Percentiles rank a stretch among this genome's conserved stretches.
These are phyloP conservation scores for Ecliptopera silaceata DNA, from an alignment of 2,888 invertebrate species.

Conservation along the genomic window DNA sequence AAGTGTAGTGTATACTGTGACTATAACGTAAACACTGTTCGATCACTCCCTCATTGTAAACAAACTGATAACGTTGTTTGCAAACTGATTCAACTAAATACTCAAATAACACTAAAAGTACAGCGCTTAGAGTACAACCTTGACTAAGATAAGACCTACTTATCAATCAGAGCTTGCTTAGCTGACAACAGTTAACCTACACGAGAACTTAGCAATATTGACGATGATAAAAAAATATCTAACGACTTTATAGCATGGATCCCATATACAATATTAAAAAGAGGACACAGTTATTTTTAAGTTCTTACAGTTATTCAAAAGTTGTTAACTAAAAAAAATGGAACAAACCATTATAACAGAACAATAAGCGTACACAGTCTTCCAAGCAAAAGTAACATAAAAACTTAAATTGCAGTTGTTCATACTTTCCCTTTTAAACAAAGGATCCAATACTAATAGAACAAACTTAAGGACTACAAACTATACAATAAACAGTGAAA, in stretches of 20 bases:
- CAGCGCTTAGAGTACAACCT: slow-evolving; percentile 7
- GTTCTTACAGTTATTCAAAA: too few species aligned
- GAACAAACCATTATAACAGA: too few species aligned
- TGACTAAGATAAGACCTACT: slow-evolving; percentile 11
- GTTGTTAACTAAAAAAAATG: too few species aligned
- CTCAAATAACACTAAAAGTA: slow-evolving; percentile 20
- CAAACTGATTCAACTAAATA: slow-evolving; percentile 15
- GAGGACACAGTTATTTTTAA: too few species aligned
- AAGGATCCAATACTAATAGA: slow-evolving; percentile 17
- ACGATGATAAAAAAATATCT: neutral
- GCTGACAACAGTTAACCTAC: neutral
- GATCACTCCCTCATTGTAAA: slow-evolving; percentile 56
- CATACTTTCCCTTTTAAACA: slow-evolving; percentile 35
- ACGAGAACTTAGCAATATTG: neutral
- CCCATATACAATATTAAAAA: neutral
- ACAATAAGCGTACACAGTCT: neutral
- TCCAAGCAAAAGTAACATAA: neutral
- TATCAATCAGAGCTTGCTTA: neutral
- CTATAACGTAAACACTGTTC: slow-evolving; percentile 56
- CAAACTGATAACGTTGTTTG: slow-evolving; percentile 47
- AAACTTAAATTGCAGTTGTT: slow-evolving; percentile 9
- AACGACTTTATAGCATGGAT: neutral
- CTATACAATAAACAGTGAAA: slow-evolving; percentile 24
- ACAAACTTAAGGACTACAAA: neutral
- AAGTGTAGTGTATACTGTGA: slow-evolving; percentile 18